phyloP scores from a whole-genome alignment of 2,797 vertebrate species.

The Hypotaenidia okinawae region DNA sequence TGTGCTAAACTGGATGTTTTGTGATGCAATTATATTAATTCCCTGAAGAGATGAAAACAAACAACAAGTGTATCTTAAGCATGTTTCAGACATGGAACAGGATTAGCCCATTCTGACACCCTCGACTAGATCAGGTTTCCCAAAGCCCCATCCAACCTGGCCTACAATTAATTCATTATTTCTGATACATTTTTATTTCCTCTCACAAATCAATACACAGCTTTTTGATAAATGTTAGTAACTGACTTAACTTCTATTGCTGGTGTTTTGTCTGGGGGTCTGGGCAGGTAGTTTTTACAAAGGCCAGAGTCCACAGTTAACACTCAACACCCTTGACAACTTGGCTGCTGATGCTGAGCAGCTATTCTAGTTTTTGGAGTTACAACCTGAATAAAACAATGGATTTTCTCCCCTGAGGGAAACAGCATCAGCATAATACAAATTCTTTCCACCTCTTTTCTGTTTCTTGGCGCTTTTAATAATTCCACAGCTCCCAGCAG shows the following conservation, averaged over 20 bases:
- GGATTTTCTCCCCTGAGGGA: neutral
- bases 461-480: neutral
- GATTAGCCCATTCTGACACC: neutral
- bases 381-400: neutral
- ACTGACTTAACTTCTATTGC: neutral
- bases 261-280: neutral
- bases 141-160: too few species aligned
- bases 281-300: neutral
- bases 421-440: neutral
- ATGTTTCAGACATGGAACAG: neutral
- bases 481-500: neutral
- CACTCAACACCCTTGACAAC: neutral
- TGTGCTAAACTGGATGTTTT: neutral
- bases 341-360: neutral
- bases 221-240: neutral
- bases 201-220: neutral
- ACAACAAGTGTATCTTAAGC: too few species aligned
- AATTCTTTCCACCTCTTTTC: neutral
- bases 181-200: neutral
- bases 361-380: neutral
- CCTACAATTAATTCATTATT: neutral
- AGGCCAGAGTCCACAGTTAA: neutral
- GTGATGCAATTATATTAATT: neutral
- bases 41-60: neutral
- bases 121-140: too few species aligned